These are phyloP conservation scores for Neoarius graeffei DNA, from an alignment of 2,113 vertebrate species.

Conservation along the genomic window DNA sequence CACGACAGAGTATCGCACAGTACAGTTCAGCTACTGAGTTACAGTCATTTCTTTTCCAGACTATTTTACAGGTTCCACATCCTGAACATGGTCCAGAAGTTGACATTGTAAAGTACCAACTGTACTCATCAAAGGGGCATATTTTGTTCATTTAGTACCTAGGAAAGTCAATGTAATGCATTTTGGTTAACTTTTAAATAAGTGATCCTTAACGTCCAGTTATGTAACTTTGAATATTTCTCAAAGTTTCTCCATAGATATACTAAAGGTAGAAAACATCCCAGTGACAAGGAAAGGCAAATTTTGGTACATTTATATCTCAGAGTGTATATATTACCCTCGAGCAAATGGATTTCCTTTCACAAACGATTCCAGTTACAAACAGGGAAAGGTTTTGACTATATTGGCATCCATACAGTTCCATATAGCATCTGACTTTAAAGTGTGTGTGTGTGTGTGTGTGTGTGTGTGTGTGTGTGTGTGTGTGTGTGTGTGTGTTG, in stretches of 20 bases:
- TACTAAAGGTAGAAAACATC: not conserved
- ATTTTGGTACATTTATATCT: not conserved
- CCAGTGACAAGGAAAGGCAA: not conserved
- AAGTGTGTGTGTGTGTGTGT: not conserved
- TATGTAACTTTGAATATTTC: not conserved
- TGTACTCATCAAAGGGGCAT: no score
- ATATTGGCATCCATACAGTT: not conserved
- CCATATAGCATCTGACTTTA: not conserved
- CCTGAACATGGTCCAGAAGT: no score
- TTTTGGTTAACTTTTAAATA: no score
- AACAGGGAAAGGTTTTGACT: not conserved
- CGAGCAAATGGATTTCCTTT: not conserved
- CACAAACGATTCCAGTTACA: not conserved
- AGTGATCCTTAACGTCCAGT: not conserved
- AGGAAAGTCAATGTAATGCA: no score
- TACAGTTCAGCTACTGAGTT: no score
- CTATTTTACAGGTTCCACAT: no score
- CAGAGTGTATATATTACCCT: not conserved
- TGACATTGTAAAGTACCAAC: no score
- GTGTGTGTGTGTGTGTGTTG: constrained; percentile 2
- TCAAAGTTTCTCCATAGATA: not conserved
- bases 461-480: not conserved
- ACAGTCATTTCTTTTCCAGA: no score
- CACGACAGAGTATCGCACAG: no score
- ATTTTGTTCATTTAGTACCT: no score